Conservation (phyloP, 2,113 vertebrate genomes). For the Pantherophis guttatus region DNA sequence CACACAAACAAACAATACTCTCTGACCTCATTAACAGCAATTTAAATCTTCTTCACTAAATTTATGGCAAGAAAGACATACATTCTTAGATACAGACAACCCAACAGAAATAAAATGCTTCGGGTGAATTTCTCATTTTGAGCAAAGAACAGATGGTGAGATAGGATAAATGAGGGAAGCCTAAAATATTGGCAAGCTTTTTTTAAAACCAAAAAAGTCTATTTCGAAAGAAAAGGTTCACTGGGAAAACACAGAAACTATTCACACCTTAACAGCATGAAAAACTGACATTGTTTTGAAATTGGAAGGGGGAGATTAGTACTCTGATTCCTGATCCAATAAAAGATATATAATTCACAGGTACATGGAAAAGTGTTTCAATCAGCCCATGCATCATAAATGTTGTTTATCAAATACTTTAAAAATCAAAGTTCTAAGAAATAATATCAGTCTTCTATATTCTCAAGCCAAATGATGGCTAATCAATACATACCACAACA, state of each 20-base stretch:
- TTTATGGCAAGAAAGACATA: background rate
- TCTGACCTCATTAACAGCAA: background rate
- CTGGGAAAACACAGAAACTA: background rate
- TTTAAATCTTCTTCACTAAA: background rate
- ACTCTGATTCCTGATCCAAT: background rate
- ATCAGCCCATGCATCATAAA: background rate
- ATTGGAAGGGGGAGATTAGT: background rate
- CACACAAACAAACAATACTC: background rate
- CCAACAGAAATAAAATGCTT: background rate
- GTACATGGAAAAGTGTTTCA: background rate
- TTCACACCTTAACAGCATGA: background rate
- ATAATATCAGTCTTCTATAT: background rate
- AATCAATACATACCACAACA: constrained; percentile 63
- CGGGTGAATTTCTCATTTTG: background rate
- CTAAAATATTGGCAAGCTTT: background rate
- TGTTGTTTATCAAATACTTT: background rate
- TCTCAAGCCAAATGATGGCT: background rate
- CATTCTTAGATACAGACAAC: background rate
- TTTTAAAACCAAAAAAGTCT: background rate
- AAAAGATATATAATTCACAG: background rate
- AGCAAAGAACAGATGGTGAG: background rate
- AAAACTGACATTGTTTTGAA: background rate
- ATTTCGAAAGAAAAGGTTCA: background rate
- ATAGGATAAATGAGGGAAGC: background rate
- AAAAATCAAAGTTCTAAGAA: background rate